These are phyloP conservation scores for Crax fasciolata DNA, from an alignment of 2,797 vertebrate genomes.

Conservation along the genomic window DNA sequence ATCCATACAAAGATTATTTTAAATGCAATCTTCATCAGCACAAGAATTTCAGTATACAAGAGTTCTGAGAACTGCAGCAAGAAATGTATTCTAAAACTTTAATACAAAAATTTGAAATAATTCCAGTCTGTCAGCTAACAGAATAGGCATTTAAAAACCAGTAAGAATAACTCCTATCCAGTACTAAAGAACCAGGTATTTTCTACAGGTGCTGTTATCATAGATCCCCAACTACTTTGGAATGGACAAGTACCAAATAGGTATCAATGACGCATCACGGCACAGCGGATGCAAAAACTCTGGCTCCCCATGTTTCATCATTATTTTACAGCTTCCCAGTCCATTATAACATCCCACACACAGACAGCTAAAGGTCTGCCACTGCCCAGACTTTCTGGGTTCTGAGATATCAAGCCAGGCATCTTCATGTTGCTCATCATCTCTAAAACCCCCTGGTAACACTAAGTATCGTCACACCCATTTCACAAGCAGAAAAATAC, in stretches of 20 bases:
- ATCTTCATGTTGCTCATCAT: neutral
- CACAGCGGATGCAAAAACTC: neutral
- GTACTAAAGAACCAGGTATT: neutral
- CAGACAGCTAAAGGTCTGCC: neutral
- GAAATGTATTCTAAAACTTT: neutral
- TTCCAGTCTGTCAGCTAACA: neutral
- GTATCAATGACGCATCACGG: neutral
- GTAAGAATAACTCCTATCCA: neutral
- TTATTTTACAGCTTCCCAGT: neutral
- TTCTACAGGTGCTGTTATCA: neutral
- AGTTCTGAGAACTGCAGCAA: neutral
- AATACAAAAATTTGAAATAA: neutral
- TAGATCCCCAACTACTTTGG: neutral
- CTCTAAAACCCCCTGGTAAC: neutral
- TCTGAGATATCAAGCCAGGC: neutral
- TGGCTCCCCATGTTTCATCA: neutral
- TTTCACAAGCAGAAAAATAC: neutral
- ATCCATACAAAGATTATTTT: neutral
- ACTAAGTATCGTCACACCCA: neutral
- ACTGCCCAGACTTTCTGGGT: neutral
- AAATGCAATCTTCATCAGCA: neutral
- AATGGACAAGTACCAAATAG: neutral
- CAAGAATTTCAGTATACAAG: neutral
- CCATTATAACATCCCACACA: accelerated
- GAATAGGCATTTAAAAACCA: neutral